phyloP scores from a whole-genome alignment of 2,113 vertebrate genomes.

The Calyptomena viridis region DNA sequence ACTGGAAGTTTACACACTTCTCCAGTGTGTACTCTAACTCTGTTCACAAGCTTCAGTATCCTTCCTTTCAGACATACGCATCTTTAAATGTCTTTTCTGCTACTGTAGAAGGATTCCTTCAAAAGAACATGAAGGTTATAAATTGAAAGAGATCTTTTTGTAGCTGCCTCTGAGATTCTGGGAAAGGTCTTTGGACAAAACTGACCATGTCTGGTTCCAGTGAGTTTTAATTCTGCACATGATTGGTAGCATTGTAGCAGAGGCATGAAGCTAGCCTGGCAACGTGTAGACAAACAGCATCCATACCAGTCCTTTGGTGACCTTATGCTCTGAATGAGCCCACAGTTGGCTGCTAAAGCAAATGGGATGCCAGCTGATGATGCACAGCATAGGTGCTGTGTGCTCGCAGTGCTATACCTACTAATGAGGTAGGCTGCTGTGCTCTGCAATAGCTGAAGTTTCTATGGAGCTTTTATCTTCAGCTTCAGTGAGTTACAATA shows the following conservation, averaged over 20 bases:
- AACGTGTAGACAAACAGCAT: background rate
- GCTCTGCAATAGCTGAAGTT: background rate
- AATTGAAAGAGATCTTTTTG: background rate
- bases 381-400: background rate
- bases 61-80: background rate
- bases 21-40: background rate
- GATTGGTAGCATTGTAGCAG: background rate
- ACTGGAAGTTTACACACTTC: background rate
- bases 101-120: background rate
- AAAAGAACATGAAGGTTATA: background rate
- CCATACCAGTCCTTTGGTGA: background rate
- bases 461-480: slow-evolving; percentile 42
- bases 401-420: background rate
- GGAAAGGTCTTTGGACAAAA: background rate
- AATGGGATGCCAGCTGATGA: background rate
- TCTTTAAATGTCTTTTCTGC: background rate
- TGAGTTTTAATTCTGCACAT: background rate
- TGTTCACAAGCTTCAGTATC: background rate
- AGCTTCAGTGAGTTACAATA: slow-evolving; percentile 27
- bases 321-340: background rate
- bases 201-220: background rate
- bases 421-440: slow-evolving; percentile 48
- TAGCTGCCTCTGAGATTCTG: background rate
- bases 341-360: background rate
- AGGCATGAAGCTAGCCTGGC: background rate